phyloP scores from a whole-genome alignment of 2,113 vertebrate species.

The Macroglossus sobrinus region DNA sequence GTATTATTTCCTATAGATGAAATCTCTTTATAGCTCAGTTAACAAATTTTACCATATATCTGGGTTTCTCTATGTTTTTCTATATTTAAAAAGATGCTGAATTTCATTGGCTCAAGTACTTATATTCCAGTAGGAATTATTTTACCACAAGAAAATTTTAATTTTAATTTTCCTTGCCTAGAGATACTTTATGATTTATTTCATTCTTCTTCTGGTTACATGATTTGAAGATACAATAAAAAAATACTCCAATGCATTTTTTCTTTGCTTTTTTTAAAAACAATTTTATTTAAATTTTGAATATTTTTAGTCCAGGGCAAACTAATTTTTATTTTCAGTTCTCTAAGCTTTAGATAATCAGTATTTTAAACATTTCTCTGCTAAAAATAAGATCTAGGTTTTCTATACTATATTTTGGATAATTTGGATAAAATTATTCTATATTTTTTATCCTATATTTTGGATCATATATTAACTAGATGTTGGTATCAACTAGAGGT shows the following conservation, averaged over 20 bases:
- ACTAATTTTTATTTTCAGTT: neutral
- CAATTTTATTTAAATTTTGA: constrained; percentile 54
- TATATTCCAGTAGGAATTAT: constrained; percentile 66
- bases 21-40: neutral
- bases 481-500: neutral
- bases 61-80: neutral
- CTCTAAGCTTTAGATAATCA: neutral
- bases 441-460: neutral
- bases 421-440: neutral
- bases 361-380: neutral
- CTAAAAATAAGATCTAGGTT: neutral
- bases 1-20: neutral
- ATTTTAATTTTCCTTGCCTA: constrained; percentile 56
- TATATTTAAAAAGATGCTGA: constrained; percentile 11
- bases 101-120: constrained; percentile 2
- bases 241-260: constrained; percentile 50
- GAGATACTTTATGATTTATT: constrained; percentile 56
- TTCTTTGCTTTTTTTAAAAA: neutral
- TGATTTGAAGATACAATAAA: constrained; percentile 64
- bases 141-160: constrained; percentile 24
- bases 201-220: constrained; percentile 54
- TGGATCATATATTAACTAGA: neutral
- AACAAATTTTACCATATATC: neutral
- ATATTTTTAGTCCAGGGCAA: constrained; percentile 65
- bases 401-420: neutral